phyloP scores from a whole-genome alignment of 1,140 invertebrate species.

The Dreissena rostriformis region DNA sequence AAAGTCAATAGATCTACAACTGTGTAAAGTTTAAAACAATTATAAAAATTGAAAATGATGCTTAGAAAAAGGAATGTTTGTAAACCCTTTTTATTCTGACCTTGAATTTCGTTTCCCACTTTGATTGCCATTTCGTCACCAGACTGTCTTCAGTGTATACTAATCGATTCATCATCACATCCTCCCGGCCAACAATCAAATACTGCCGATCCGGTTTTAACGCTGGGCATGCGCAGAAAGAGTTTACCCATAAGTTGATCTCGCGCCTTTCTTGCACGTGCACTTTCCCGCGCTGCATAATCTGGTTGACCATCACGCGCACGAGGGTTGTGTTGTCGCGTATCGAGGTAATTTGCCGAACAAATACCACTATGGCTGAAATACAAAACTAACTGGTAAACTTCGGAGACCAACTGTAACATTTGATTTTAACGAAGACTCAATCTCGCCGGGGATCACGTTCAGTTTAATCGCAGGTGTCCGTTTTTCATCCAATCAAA shows the following conservation, averaged over 20 bases:
- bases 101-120: constrained; percentile 53
- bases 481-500: too few species aligned
- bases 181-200: constrained; percentile 42
- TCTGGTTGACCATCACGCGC: constrained; percentile 28
- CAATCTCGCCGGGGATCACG: too few species aligned
- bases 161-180: constrained; percentile 33
- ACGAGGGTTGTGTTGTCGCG: constrained; percentile 31
- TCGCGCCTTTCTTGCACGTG: constrained; percentile 42
- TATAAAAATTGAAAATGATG: too few species aligned
- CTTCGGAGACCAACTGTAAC: background rate
- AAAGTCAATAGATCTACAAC: too few species aligned
- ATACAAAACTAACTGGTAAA: background rate
- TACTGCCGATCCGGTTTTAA: constrained; percentile 32
- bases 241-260: constrained; percentile 35
- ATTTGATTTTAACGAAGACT: too few species aligned
- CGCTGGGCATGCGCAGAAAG: constrained; percentile 35
- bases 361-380: constrained; percentile 35
- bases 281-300: constrained; percentile 42
- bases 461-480: too few species aligned
- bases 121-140: constrained; percentile 40
- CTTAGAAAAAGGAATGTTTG: too few species aligned
- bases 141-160: constrained; percentile 29
- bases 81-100: background rate
- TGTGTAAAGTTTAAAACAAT: too few species aligned
- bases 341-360: constrained; percentile 23